Evolutionary conservation across 2,888 invertebrate species (phyloP).

Genomic region (Idaea dimidiata): DNA sequence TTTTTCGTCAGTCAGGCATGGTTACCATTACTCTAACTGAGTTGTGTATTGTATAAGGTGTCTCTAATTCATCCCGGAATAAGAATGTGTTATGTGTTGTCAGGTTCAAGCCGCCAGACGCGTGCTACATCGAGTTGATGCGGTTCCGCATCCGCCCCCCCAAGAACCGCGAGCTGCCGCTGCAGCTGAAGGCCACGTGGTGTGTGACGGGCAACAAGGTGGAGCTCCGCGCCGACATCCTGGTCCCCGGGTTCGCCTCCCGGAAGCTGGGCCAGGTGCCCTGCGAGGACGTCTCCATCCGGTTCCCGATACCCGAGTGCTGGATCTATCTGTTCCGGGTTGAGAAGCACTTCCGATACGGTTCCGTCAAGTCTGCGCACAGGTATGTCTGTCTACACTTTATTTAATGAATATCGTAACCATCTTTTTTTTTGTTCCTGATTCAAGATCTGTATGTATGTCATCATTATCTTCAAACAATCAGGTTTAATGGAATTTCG

Average conservation of each 20-base stretch:
- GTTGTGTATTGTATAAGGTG: too few relatives aligned
- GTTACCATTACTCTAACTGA: too few relatives aligned
- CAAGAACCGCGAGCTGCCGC: slow-evolving; percentile 96
- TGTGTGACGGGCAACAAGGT: slow-evolving; percentile 94
- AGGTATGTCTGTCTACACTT: slow-evolving; percentile 51
- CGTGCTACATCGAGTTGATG: slow-evolving; percentile 98
- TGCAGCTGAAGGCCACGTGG: slow-evolving; percentile 95
- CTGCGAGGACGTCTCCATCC: slow-evolving; percentile 97
- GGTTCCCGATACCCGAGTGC: slow-evolving; percentile 98
- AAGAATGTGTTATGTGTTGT: not conserved
- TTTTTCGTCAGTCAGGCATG: too few relatives aligned
- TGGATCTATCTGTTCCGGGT: slow-evolving; percentile 99
- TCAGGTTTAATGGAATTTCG: too few relatives aligned
- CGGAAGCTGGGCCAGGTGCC: slow-evolving; percentile 97
- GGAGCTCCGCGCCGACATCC: slow-evolving; percentile 95
- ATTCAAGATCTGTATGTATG: too few relatives aligned
- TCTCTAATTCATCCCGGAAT: too few relatives aligned
- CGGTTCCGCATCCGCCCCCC: slow-evolving; percentile 97
- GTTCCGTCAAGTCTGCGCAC: slow-evolving; percentile 97
- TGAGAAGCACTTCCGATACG: slow-evolving; percentile 98
- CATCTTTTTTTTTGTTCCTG: too few relatives aligned
- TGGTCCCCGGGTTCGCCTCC: slow-evolving; percentile 98
- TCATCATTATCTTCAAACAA: too few relatives aligned
- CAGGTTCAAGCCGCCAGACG: slow-evolving; percentile 98
- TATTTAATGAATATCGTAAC: not conserved